Conservation (phyloP, 2,113 vertebrate genomes). For the Heptranchias perlo region DNA sequence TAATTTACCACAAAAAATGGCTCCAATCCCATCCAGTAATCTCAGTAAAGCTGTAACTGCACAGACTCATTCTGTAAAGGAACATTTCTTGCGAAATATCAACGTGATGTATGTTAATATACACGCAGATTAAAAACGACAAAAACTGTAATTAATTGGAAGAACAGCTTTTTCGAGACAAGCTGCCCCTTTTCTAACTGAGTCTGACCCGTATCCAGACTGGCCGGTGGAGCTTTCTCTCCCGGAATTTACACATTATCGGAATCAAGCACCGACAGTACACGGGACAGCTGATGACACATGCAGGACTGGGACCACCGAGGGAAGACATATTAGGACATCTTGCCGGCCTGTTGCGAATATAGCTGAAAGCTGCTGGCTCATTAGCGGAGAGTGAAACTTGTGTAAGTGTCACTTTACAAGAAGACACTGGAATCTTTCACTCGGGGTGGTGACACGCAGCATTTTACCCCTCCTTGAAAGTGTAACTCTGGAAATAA, state of each 20-base stretch:
- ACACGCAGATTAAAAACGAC: background rate
- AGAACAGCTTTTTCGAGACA: background rate
- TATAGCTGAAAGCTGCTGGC: background rate
- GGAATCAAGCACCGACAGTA: background rate
- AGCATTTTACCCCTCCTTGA: background rate
- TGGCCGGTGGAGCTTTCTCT: too few species aligned
- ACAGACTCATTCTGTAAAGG: background rate
- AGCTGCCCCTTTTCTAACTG: background rate
- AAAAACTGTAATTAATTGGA: background rate
- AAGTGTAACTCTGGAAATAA: constrained; percentile 38
- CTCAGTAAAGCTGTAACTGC: background rate
- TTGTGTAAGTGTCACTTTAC: background rate
- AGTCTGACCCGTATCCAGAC: too few species aligned
- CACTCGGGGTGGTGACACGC: background rate
- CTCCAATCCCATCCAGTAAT: background rate
- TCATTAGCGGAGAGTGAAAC: background rate
- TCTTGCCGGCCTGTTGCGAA: background rate
- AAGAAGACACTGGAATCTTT: background rate
- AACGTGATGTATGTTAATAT: background rate
- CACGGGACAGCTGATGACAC: background rate
- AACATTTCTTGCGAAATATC: background rate
- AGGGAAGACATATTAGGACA: background rate
- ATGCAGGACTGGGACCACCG: background rate
- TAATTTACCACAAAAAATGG: background rate
- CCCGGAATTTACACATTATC: background rate